Conservation (phyloP, 2,797 vertebrate species). For the Crenuchus spilurus region DNA sequence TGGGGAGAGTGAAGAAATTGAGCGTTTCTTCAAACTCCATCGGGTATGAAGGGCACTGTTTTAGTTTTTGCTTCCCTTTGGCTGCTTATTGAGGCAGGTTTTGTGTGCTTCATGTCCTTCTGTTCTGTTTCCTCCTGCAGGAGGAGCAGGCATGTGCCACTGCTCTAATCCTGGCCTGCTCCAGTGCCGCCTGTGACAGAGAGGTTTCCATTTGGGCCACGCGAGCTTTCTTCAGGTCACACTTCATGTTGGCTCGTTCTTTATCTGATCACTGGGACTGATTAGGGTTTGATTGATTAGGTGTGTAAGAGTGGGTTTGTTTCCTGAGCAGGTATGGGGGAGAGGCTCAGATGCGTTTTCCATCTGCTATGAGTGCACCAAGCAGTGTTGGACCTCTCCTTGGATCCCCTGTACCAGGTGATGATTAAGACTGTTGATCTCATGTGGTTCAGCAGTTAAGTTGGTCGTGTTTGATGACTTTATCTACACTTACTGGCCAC, state of each 20-base stretch:
- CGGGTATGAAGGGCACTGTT: slow-evolving; percentile 74
- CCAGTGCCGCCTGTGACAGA: slow-evolving; percentile 85
- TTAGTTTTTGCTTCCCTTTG: not conserved
- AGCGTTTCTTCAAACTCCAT: slow-evolving; percentile 96
- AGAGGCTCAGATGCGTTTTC: slow-evolving; percentile 96
- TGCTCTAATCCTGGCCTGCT: slow-evolving; percentile 93
- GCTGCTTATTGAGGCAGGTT: not conserved
- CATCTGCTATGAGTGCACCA: slow-evolving; percentile 80
- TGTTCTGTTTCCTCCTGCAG: slow-evolving; percentile 64
- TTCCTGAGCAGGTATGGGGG: slow-evolving; percentile 86
- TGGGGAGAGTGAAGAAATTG: slow-evolving; percentile 94
- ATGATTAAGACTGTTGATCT: slow-evolving; percentile 46
- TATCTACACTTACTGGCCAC: no score
- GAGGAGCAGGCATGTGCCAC: slow-evolving; percentile 95
- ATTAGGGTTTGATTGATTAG: no score
- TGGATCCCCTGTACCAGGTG: slow-evolving; percentile 81
- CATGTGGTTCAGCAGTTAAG: not conserved
- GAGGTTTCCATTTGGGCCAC: slow-evolving; percentile 95
- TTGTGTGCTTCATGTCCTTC: not conserved
- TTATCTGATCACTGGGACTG: no score
- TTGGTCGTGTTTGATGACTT: not conserved
- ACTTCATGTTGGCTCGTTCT: not conserved
- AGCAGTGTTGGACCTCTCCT: slow-evolving; percentile 86
- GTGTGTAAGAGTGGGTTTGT: not conserved
- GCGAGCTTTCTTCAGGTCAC: slow-evolving; percentile 93